Base-by-base conservation (phyloP, 2,888 invertebrate species). In the Heliconius ethilla region DNA sequence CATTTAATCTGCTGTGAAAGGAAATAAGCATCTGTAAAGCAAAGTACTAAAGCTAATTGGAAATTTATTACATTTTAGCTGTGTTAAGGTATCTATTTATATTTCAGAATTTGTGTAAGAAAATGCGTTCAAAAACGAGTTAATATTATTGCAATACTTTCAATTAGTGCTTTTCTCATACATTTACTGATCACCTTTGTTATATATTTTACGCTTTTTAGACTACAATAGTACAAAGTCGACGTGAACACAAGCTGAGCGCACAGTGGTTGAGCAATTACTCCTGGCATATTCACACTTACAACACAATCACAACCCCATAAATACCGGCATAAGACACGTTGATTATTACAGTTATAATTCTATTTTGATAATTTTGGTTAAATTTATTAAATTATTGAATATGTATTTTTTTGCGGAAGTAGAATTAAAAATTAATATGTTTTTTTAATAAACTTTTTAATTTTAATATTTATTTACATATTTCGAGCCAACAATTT, bases 211-310 rank as follows among this genome's bases (percentile, higher is more conserved):
- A 40, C 40, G 40, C 40, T 40, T 40, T 40, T 22, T 55, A 13
- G 29, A 33, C 33, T 33, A 55, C 70, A 70, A 55, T 13, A 55
- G 55, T 29, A 70, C 22, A 55, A 55, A n/a, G 29, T 51, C n/a
- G 33, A n/a, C 55, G 33, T 55, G 10, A 29, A 82, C n/a, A 55
- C 55, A 70, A 70, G 70, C 70, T 55, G 70, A 70, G 83, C 81
- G 82, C 81, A 78, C 77, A 80, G 87, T 87, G 89, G 55, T 84
- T 37, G 59, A 66, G 37, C 67, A 51, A 63, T 37, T 76, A 72
- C 77, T 62, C 66, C 75, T 65, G 29, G 55, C 66, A 45, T 59
- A 65, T n/a, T 63, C 63, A 74, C 70, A 78, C 27, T 62, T 65
- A 55, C 70, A 70, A 70, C 10, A 70, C 70, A 70, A 55, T 55